Conservation (phyloP, 2,113 vertebrate species). For the Engystomops pustulosus region DNA sequence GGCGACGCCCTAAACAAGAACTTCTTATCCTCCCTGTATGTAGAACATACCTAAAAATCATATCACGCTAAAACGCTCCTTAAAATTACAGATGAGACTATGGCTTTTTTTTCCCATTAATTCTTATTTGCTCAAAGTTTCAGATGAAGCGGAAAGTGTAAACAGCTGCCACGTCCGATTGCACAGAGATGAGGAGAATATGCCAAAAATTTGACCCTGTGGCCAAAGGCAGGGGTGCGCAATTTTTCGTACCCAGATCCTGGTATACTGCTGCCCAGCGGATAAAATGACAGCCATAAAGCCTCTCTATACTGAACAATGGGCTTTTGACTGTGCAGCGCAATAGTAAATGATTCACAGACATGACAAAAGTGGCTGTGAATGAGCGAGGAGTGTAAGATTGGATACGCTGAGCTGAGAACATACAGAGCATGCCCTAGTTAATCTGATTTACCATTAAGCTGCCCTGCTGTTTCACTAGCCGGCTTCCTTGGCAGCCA, state of each 20-base stretch:
- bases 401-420: neutral
- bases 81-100: neutral
- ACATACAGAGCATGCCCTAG: slow-evolving; percentile 7
- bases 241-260: neutral
- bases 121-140: neutral
- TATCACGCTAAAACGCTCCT: neutral
- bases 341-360: slow-evolving; percentile 10
- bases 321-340: neutral
- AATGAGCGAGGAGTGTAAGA: neutral
- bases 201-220: slow-evolving; percentile 20
- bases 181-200: neutral
- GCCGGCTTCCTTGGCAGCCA: slow-evolving; percentile 23
- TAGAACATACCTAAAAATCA: slow-evolving; percentile 25
- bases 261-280: neutral
- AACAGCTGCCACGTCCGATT: slow-evolving; percentile 12
- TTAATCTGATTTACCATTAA: slow-evolving; percentile 32
- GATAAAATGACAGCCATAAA: neutral
- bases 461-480: neutral
- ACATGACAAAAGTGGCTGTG: neutral
- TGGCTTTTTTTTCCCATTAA: neutral
- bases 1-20: slow-evolving; percentile 32
- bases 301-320: neutral
- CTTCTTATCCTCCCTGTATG: neutral
- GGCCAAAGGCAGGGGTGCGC: neutral
- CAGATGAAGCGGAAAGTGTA: neutral